Conservation (phyloP, 2,797 vertebrate genomes). For the Lepus townsendii region DNA sequence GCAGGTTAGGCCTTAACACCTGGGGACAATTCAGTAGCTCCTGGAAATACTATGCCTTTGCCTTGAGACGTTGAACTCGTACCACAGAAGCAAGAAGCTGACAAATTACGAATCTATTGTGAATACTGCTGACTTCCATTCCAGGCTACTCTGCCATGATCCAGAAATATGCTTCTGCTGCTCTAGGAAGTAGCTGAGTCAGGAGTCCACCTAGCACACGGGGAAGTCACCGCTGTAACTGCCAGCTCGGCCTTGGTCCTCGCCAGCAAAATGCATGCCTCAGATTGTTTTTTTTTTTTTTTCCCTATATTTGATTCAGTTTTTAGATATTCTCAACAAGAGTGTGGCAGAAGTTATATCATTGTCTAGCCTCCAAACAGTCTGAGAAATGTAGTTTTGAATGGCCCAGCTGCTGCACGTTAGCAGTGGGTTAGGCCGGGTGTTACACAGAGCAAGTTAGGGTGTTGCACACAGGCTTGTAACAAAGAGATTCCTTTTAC, state of each 20-base stretch:
- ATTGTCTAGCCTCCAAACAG: not conserved
- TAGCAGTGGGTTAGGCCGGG: not conserved
- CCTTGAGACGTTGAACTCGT: not conserved
- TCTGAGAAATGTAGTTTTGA: slow-evolving; percentile 48
- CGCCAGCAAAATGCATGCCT: slow-evolving; percentile 63
- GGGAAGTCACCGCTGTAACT: slow-evolving; percentile 19
- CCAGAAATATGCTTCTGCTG: slow-evolving; percentile 63
- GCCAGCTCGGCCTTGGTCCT: slow-evolving; percentile 60
- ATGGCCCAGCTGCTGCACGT: not conserved
- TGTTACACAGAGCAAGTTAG: not conserved
- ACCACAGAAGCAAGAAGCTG: not conserved
- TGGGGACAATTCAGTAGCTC: not conserved
- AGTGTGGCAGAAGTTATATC: not conserved
- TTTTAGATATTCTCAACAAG: slow-evolving; percentile 55
- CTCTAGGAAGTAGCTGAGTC: slow-evolving; percentile 69
- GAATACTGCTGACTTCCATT: slow-evolving; percentile 71
- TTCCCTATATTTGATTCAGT: slow-evolving; percentile 20
- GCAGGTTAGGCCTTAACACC: not conserved
- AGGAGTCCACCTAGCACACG: slow-evolving; percentile 43
- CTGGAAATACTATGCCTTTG: slow-evolving; percentile 39
- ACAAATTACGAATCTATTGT: slow-evolving; percentile 50
- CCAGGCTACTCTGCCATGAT: slow-evolving; percentile 34
- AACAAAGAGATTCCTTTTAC: not conserved
- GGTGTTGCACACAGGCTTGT: not conserved
- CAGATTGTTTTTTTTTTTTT: not conserved